phyloP scores from a whole-genome alignment of 2,888 invertebrate species.

The Eupithecia inturbata region DNA sequence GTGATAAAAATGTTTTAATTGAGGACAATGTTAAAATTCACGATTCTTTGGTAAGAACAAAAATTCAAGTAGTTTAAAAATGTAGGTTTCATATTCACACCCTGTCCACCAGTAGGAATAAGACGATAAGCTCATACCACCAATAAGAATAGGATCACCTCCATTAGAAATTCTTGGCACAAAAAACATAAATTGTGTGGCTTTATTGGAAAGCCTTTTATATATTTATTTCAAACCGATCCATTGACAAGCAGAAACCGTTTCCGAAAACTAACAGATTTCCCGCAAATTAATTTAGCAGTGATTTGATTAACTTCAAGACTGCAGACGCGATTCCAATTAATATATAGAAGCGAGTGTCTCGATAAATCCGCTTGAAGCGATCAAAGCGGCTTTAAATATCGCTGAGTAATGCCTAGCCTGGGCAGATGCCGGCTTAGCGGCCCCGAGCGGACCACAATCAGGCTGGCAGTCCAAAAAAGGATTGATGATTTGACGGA shows the following conservation, averaged over 20 bases:
- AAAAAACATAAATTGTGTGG: too few species aligned
- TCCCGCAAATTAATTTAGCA: conserved; percentile 9
- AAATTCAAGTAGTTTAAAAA: too few species aligned
- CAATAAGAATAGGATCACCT: too few species aligned
- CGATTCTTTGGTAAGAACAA: too few species aligned
- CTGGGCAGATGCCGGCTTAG: not conserved
- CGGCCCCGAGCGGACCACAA: conserved; percentile 14
- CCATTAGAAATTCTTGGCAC: too few species aligned
- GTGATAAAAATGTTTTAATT: too few species aligned
- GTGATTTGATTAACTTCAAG: conserved; percentile 25
- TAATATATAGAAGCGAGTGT: conserved; percentile 36
- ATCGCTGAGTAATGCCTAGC: conserved; percentile 60
- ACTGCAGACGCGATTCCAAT: conserved; percentile 31
- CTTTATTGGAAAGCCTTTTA: too few species aligned
- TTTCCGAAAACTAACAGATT: conserved; percentile 13
- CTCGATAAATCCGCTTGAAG: conserved; percentile 47
- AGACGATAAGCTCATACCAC: too few species aligned
- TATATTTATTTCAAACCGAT: not conserved
- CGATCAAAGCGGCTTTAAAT: conserved; percentile 64
- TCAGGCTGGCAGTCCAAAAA: conserved; percentile 16
- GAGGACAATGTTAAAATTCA: too few species aligned
- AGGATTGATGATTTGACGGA: conserved; percentile 15
- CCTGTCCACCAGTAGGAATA: too few species aligned
- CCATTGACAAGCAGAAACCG: not conserved
- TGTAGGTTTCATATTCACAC: too few species aligned